phyloP scores from a whole-genome alignment of 2,888 invertebrate genomes.

The Scaptodrosophila latifasciaeformis region DNA sequence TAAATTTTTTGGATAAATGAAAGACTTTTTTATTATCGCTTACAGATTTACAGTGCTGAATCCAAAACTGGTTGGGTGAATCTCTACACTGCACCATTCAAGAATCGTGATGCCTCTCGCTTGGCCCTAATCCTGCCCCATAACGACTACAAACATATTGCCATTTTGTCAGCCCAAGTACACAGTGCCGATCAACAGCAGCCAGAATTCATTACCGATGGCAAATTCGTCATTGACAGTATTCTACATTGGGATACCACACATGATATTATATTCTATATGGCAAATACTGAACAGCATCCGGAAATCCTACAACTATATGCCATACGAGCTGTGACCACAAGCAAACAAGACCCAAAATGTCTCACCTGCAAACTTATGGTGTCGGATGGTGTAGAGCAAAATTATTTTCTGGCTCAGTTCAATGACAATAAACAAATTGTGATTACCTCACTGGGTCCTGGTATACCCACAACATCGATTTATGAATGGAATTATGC shows the following conservation, averaged over 20 bases:
- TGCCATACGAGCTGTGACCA: conserved; percentile 77
- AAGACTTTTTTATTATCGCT: conserved; percentile 4
- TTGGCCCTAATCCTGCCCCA: conserved; percentile 86
- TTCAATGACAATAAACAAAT: conserved; percentile 84
- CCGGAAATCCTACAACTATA: conserved; percentile 89
- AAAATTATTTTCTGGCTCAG: conserved; percentile 76
- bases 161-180: conserved; percentile 76
- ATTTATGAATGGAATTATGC: conserved; percentile 76
- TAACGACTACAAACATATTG: conserved; percentile 81
- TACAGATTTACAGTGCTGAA: conserved; percentile 59
- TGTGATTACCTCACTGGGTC: conserved; percentile 88
- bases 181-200: conserved; percentile 25
- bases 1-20: conserved; percentile 16
- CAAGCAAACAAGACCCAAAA: conserved; percentile 74
- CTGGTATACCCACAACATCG: conserved; percentile 84
- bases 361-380: conserved; percentile 85
- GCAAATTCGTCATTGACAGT: conserved; percentile 83
- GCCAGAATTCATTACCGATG: conserved; percentile 78
- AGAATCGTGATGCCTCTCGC: conserved; percentile 81
- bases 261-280: conserved; percentile 85
- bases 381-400: conserved; percentile 61
- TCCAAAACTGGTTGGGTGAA: conserved; percentile 85
- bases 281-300: conserved; percentile 85
- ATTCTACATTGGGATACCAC: conserved; percentile 84
- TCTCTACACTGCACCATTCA: conserved; percentile 82